Conservation (phyloP, 2,888 invertebrate genomes). For the Cerceris ruficornis region DNA sequence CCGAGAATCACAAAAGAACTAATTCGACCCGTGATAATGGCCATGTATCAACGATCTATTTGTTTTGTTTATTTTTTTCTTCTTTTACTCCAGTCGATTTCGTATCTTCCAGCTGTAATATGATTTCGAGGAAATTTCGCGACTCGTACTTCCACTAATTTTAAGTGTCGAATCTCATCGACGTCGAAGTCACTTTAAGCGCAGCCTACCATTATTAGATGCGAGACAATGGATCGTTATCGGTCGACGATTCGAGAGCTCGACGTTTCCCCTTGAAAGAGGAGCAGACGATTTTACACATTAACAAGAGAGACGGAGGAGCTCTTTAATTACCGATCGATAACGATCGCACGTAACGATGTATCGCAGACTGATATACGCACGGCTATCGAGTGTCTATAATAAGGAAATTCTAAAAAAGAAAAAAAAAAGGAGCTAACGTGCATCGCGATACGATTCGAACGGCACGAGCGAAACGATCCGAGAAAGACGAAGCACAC, state of each 20-base stretch:
- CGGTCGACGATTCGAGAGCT: conserved; percentile 54
- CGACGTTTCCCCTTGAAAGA: conserved; percentile 15
- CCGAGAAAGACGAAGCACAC: conserved; percentile 3
- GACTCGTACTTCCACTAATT: conserved; percentile 67
- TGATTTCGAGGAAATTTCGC: conserved; percentile 38
- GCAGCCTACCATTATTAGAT: conserved; percentile 70
- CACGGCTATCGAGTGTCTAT: conserved; percentile 58
- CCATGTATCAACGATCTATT: neutral
- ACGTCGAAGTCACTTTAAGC: conserved; percentile 63
- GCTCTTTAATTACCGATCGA: conserved; percentile 54
- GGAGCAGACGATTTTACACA: conserved; percentile 11
- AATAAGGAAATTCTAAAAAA: conserved; percentile 45
- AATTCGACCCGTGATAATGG: conserved; percentile 23
- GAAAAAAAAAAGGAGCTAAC: conserved; percentile 23
- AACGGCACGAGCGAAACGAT: conserved; percentile 27
- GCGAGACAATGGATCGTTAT: conserved; percentile 57
- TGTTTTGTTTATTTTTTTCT: neutral
- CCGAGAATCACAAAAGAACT: conserved; percentile 22
- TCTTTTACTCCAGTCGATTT: conserved; percentile 9
- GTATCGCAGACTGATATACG: conserved; percentile 73
- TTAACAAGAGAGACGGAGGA: neutral
- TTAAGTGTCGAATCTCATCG: conserved; percentile 51
- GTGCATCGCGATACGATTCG: conserved; percentile 59
- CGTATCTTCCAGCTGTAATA: conserved; percentile 45
- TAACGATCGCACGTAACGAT: conserved; percentile 62